phyloP scores from a whole-genome alignment of 1,140 invertebrate species.

The Monomorium pharaonis region DNA sequence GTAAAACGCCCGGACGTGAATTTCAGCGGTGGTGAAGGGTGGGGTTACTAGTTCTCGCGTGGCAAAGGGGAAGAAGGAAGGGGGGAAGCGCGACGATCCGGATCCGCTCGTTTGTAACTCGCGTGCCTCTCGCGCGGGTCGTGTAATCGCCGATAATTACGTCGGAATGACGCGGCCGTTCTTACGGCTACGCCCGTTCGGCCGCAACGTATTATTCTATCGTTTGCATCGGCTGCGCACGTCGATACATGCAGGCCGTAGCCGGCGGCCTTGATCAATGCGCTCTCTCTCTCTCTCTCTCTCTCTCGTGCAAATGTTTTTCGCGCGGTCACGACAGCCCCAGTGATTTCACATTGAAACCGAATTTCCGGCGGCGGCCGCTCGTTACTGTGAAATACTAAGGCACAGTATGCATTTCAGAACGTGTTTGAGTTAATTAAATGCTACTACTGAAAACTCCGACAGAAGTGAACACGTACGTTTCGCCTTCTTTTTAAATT shows the following conservation, averaged over 20 bases:
- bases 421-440: not conserved
- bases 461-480: not conserved
- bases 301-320: conserved; percentile 42
- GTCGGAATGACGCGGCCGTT: conserved; percentile 68
- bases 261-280: conserved; percentile 41
- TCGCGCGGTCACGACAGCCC: conserved; percentile 40
- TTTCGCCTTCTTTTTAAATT: not conserved
- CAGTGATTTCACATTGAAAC: conserved; percentile 25
- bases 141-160: conserved; percentile 74
- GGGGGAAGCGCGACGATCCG: not conserved
- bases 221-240: conserved; percentile 57
- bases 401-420: not conserved
- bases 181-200: conserved; percentile 61
- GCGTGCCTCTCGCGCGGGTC: conserved; percentile 47
- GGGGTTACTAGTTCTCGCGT: not conserved
- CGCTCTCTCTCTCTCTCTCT: no score
- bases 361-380: conserved; percentile 11
- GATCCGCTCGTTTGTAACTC: conserved; percentile 15
- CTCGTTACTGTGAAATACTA: not conserved
- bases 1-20: not conserved
- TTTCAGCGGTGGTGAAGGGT: no score
- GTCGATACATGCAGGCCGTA: conserved; percentile 42
- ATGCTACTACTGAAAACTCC: not conserved
- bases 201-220: conserved; percentile 66
- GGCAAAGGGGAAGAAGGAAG: no score